These are phyloP conservation scores for Triplophysa dalaica DNA, from an alignment of 2,113 vertebrate species.

Conservation along the genomic window DNA sequence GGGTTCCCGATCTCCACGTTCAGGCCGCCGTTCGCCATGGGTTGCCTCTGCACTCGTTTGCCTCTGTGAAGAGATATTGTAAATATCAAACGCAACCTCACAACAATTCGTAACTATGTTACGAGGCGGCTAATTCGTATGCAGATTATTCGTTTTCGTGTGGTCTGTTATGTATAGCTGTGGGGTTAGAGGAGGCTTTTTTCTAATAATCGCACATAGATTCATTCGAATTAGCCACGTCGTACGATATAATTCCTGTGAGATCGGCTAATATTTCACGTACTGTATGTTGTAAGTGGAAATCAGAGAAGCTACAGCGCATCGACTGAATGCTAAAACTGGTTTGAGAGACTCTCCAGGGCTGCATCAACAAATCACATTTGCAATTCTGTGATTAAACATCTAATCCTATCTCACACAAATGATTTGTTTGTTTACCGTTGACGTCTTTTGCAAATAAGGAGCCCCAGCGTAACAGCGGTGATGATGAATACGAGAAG, in stretches of 20 bases:
- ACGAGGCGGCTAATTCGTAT: no score
- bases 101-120: no score
- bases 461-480: conserved; percentile 81
- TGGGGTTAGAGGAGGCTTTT: no score
- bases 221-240: no score
- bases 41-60: conserved; percentile 94
- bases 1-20: conserved; percentile 98
- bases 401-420: not conserved
- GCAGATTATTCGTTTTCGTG: no score
- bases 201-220: no score
- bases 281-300: not conserved
- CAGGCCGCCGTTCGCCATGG: conserved; percentile 93
- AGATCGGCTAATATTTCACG: not conserved
- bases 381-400: not conserved
- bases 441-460: conserved; percentile 84
- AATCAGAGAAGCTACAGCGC: not conserved
- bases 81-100: no score
- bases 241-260: no score
- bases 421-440: conserved; percentile 67
- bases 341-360: not conserved
- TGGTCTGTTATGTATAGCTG: no score
- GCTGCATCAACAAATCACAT: not conserved
- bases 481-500: conserved; percentile 82
- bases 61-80: conserved; percentile 71
- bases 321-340: not conserved